Evolutionary conservation across 1,140 invertebrate species (phyloP), one percentile per base, ranked within the genome.

Genomic region (Drosophila setifemur): DNA sequence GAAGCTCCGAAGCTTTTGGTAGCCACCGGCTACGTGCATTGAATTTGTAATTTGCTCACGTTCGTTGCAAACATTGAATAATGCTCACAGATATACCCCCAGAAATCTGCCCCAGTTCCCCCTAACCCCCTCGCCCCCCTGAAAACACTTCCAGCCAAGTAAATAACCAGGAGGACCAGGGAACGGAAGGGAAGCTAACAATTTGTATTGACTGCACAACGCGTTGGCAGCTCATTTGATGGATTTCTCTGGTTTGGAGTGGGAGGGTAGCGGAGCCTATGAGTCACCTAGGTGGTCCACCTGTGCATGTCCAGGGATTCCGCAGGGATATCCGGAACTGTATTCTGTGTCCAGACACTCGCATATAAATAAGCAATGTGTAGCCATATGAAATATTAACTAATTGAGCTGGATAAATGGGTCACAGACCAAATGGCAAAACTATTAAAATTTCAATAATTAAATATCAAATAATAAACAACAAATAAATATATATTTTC

Each of bases 11-110:
- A 61, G 60, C 60, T 64, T 63, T 64, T n/a, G n/a, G n/a, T n/a
- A 33, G 26, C 81, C 79, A 60, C 53, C 73, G 75, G 47, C 66
- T 69, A 83, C 83, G 83, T 88, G 83, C 78, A 78, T 78, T 78
- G 83, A 88, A 88, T 88, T 88, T 83, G 67, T 83, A 88, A 88
- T 88, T 88, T 88, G 66, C 66, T 55, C 83, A 88, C 83, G 83
- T 88, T 83, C 60, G 55, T 39, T 54, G 74, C 64, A 83, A 88
- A 87, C 85, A 88, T 82, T 87, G 83, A 87, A 87, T 87, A 88
- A 87, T 77, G 66, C 67, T 83, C 78, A 86, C 73, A 77, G 71
- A 87, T 77, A 68, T 61, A 58, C 70, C 43, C 40, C 21, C 12
- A 12, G 12, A 14, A 14, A 21, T 25, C 12, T 12, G 1, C n/a